Evolutionary conservation across 2,113 vertebrate species (phyloP), one percentile per base, ranked within the genome.

Genomic region (Cynocephalus volans): DNA sequence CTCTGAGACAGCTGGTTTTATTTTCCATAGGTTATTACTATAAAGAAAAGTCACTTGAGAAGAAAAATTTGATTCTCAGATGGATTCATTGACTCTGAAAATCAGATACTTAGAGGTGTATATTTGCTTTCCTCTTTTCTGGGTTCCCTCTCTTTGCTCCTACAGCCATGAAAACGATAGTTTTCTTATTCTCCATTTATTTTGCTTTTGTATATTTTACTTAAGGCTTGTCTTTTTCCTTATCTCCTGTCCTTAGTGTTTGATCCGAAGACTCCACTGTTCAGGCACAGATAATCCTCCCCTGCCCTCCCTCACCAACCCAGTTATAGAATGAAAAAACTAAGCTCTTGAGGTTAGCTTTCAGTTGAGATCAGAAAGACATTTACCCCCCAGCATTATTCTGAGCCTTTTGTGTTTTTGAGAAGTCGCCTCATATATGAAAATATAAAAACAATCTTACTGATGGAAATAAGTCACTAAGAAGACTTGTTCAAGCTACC

Each of bases 11-110:
- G 21, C 6, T 65, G 58, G 10, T 67, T 93, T 95, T 80, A 58
- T 75, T 93, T 96, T 79, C 14, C 10, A 64, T 67, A 84, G 8
- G 10, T 36, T 93, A 73, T 83, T 95, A 96, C 95, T 84, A 70
- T 64, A 88, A 79, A 89, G 28, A 88, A 89, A 86, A 90, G n/a
- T 58, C 8, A 75, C 80, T 94, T 93, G 36, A 93, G 26, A 96
- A 84, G 24, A 90, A 97, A 94, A 83, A 33, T 13, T 24, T 80
- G 82, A 89, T 87, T 93, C 56, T 90, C 41, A 77, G 54, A 60
- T 85, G 80, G 31, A 50, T 77, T 96, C 33, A 96, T 89, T 79
- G 58, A 90, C 24, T 95, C 56, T 92, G 67, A 96, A 93, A 89
- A 82, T 93, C 72, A 79, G 88, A 83, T 64, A 79, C 5, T 9